These are phyloP conservation scores for Mugil cephalus DNA, from an alignment of 2,113 vertebrate genomes.

Conservation along the genomic window DNA sequence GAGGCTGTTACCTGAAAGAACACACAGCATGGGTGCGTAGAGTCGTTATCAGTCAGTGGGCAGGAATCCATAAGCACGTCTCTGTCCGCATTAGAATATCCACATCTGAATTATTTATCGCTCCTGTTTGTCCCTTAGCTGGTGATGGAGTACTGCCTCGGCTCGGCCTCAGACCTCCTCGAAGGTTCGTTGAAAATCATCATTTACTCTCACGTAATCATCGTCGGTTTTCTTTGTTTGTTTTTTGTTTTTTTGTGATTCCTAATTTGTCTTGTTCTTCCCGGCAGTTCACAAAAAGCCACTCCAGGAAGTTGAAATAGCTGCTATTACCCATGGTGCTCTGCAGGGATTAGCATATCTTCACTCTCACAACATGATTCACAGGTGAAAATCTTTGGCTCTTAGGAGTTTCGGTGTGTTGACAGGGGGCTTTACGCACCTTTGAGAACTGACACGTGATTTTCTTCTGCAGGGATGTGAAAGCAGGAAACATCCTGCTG, in stretches of 20 bases:
- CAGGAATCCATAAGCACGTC: too few species aligned
- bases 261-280: not conserved
- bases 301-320: slow-evolving; percentile 94
- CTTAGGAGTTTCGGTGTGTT: not conserved
- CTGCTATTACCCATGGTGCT: slow-evolving; percentile 93
- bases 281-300: slow-evolving; percentile 93
- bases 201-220: accelerated
- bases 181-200: slow-evolving; percentile 59
- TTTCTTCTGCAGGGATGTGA: slow-evolving; percentile 87
- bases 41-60: not conserved
- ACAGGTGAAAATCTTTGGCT: slow-evolving; percentile 83
- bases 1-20: slow-evolving; percentile 93
- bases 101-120: not conserved
- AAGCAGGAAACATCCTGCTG: slow-evolving; percentile 93
- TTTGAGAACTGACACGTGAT: not conserved
- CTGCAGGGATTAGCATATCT: slow-evolving; percentile 93
- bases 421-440: not conserved
- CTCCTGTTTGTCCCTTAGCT: slow-evolving; percentile 73
- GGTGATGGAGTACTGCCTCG: slow-evolving; percentile 91
- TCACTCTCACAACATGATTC: slow-evolving; percentile 96
- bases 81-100: not conserved
- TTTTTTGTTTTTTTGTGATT: not conserved
- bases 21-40: slow-evolving; percentile 92
- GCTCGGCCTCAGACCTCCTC: slow-evolving; percentile 86
- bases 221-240: not conserved